Conservation (phyloP, 1,140 invertebrate species). For the Ips nitidus region DNA sequence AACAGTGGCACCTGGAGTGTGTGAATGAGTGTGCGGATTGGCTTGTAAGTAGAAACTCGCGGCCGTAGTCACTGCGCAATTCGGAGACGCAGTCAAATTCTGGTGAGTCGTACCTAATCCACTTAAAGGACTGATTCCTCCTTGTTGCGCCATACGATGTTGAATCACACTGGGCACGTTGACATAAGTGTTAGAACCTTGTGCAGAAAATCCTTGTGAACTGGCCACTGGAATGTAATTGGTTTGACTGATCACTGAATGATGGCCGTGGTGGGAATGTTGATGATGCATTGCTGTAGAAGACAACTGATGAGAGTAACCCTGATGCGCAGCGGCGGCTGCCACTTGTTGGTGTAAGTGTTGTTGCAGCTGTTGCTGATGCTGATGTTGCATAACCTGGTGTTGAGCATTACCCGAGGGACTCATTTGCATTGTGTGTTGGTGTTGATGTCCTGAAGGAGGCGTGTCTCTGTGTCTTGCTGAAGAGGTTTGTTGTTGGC, state of each 20-base stretch:
- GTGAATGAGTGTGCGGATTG: constrained; percentile 51
- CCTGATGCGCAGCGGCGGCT: constrained; percentile 52
- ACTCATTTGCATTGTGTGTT: constrained; percentile 48
- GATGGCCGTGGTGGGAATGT: constrained; percentile 56
- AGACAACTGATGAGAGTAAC: constrained; percentile 50
- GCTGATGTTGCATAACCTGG: constrained; percentile 39
- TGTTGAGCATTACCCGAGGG: constrained; percentile 38
- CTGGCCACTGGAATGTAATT: constrained; percentile 58
- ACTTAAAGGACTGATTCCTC: constrained; percentile 45
- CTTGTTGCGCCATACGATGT: constrained; percentile 54
- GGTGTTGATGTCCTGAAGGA: constrained; percentile 45
- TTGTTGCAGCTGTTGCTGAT: constrained; percentile 44
- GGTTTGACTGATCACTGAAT: constrained; percentile 59
- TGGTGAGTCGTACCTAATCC: constrained; percentile 53
- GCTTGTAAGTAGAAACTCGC: constrained; percentile 69
- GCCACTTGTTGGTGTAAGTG: constrained; percentile 51
- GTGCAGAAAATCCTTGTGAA: constrained; percentile 58
- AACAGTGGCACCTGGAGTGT: constrained; percentile 48
- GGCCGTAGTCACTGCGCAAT: constrained; percentile 61
- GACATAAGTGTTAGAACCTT: constrained; percentile 55
- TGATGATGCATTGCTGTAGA: constrained; percentile 53
- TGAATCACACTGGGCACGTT: constrained; percentile 57
- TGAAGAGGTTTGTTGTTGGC: constrained; percentile 45
- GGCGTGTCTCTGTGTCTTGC: constrained; percentile 50
- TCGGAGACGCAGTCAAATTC: constrained; percentile 55